A percentile compares a stretch with the other conserved stretches of the same genome.
These are phyloP conservation scores for Calypte anna DNA, from an alignment of 2,113 vertebrate genomes.

Conservation along the genomic window DNA sequence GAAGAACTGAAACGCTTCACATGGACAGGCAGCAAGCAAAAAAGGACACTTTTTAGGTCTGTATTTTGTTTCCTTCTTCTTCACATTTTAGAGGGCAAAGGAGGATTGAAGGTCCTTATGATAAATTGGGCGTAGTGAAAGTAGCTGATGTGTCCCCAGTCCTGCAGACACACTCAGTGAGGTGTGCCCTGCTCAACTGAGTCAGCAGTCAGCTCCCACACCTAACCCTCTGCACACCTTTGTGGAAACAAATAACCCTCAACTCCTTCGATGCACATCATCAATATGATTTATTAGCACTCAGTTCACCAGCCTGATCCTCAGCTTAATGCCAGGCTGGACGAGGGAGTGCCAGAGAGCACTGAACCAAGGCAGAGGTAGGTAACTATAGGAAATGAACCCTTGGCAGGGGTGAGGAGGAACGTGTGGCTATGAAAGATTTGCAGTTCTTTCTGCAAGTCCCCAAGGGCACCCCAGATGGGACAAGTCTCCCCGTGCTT, in stretches of 20 bases:
- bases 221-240: background rate
- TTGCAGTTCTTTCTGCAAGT: background rate
- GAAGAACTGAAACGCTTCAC: slow-evolving; percentile 84
- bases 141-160: background rate
- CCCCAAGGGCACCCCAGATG: slow-evolving; percentile 26
- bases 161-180: background rate
- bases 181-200: background rate
- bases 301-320: background rate
- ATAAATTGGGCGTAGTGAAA: background rate
- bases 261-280: rapidly evolving
- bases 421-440: background rate
- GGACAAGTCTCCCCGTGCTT: background rate
- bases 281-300: background rate
- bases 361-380: background rate
- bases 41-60: slow-evolving; percentile 73
- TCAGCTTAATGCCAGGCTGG: background rate
- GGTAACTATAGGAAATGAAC: background rate
- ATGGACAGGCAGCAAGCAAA: slow-evolving; percentile 78
- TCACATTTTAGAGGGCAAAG: background rate
- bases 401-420: background rate
- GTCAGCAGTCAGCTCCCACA: background rate
- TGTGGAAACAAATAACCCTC: background rate
- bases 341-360: background rate
- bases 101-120: background rate
- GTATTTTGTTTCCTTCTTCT: background rate